A percentile compares a stretch with the other conserved stretches of the same genome.
These are phyloP conservation scores for Leptodactylus fuscus DNA, from an alignment of 2,113 vertebrate species.

Conservation along the genomic window DNA sequence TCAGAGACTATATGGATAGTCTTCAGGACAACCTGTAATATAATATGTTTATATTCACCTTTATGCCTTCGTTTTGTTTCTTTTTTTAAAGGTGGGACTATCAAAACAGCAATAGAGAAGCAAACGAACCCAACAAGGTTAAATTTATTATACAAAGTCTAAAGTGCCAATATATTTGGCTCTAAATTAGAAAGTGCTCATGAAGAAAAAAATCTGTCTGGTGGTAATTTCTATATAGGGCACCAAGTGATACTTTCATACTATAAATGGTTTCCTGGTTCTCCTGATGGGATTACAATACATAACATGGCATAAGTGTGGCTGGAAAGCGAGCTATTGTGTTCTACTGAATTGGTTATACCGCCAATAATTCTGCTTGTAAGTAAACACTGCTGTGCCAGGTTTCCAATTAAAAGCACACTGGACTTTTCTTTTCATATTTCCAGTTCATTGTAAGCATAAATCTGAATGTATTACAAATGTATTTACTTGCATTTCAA, in stretches of 20 bases:
- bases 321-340: too few relatives aligned
- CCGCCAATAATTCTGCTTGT: conserved; percentile 1
- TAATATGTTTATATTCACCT: conserved; percentile 81
- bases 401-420: conserved; percentile 75
- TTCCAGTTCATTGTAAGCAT: conserved; percentile 20
- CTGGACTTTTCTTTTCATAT: conserved; percentile 69
- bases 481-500: conserved; percentile 19
- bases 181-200: conserved; percentile 5
- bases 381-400: conserved; percentile 20
- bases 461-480: conserved; percentile 43
- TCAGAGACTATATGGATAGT: conserved; percentile 96
- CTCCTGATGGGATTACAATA: conserved; percentile 13
- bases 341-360: conserved; percentile 15
- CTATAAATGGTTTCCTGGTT: neutral
- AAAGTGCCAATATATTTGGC: conserved; percentile 27
- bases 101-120: conserved; percentile 74
- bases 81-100: conserved; percentile 69
- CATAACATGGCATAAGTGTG: neutral
- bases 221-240: conserved; percentile 1
- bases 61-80: conserved; percentile 81
- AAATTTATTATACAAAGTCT: conserved; percentile 52
- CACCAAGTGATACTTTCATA: neutral
- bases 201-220: conserved; percentile 1
- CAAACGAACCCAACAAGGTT: conserved; percentile 59
- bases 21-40: conserved; percentile 96